These are phyloP conservation scores for Oreochromis aureus DNA, from an alignment of 2,113 vertebrate genomes.

Conservation along the genomic window DNA sequence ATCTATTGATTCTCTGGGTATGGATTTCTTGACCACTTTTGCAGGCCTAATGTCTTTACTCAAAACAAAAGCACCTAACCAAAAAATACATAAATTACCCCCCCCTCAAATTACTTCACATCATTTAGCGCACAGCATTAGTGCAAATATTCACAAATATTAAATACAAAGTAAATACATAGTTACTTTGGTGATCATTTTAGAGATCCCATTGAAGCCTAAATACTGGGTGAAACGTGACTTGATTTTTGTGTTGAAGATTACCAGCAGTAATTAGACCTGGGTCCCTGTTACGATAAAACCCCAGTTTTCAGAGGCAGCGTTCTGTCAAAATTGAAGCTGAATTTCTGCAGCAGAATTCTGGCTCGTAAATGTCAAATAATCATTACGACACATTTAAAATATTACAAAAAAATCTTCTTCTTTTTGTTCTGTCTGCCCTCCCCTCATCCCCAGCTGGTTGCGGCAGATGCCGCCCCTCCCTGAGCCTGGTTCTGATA, in stretches of 20 bases:
- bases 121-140: background rate
- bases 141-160: background rate
- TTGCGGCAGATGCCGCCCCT: fast-evolving
- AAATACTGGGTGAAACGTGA: background rate
- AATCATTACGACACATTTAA: background rate
- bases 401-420: background rate
- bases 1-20: background rate
- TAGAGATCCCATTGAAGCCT: background rate
- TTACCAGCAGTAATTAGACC: background rate
- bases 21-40: background rate
- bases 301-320: background rate
- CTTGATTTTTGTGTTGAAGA: background rate
- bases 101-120: background rate
- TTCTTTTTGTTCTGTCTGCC: background rate
- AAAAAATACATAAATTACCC: background rate
- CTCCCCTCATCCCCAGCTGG: fast-evolving
- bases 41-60: background rate
- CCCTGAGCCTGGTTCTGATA: background rate
- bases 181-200: background rate
- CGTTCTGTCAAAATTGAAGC: background rate
- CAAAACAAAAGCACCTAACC: background rate
- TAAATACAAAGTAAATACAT: background rate
- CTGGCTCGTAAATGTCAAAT: background rate
- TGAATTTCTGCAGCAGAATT: background rate
- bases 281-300: background rate